A percentile compares a stretch with the other conserved stretches of the same genome.
Conservation (phyloP, 2,888 invertebrate species). For the Alcis repandata region DNA sequence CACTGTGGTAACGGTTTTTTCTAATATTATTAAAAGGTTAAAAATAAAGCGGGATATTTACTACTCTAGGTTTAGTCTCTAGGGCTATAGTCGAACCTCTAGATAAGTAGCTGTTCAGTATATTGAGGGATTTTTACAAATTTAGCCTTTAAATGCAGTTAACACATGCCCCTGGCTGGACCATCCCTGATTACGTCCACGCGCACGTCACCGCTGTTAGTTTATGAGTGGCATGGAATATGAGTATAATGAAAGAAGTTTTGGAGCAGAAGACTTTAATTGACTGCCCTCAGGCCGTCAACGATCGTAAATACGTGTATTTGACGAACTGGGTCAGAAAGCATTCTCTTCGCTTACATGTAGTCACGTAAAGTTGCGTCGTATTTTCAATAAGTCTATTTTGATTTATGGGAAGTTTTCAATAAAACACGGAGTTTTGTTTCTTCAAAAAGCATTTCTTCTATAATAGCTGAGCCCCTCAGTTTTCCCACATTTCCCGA, state of each 20-base stretch:
- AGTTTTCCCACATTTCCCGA: no score
- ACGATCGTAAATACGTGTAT: constrained; percentile 24
- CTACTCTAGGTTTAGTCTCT: no score
- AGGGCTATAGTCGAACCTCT: no score
- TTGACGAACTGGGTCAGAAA: constrained; percentile 12
- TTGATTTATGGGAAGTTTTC: no score
- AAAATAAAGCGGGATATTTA: no score
- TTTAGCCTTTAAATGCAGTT: neutral
- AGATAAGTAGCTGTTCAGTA: no score
- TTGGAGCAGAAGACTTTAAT: constrained; percentile 34
- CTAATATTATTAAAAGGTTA: no score
- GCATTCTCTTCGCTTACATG: constrained; percentile 12
- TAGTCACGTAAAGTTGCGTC: neutral
- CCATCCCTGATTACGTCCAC: constrained; percentile 9
- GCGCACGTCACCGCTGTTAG: constrained; percentile 34
- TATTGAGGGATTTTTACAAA: neutral
- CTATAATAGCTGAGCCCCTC: no score
- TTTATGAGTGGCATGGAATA: constrained; percentile 39
- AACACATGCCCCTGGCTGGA: neutral
- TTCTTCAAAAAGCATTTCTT: no score
- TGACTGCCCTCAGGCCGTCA: constrained; percentile 14
- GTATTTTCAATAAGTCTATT: neutral
- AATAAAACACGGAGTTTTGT: no score
- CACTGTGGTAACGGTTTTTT: no score
- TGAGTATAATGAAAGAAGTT: constrained; percentile 35